Evolutionary conservation across 1,140 invertebrate species (phyloP).

Genomic region (Druon quercuslanigerum): DNA sequence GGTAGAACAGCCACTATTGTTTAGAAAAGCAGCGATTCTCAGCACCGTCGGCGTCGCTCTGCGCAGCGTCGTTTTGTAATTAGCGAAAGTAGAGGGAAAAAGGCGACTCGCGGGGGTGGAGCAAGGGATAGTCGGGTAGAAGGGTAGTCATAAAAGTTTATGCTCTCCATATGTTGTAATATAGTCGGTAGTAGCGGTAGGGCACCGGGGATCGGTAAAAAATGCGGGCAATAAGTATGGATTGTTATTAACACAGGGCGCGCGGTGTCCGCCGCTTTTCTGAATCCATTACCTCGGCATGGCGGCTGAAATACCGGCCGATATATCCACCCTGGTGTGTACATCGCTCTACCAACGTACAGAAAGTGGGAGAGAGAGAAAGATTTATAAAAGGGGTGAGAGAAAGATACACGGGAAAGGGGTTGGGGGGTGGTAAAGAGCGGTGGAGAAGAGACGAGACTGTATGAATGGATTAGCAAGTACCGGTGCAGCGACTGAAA

Average conservation of each 20-base stretch:
- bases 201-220: slow-evolving; percentile 75
- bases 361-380: not conserved
- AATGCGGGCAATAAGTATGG: slow-evolving; percentile 77
- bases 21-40: slow-evolving; percentile 41
- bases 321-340: slow-evolving; percentile 73
- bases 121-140: slow-evolving; percentile 60
- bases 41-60: slow-evolving; percentile 38
- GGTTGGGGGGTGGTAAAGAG: slow-evolving; percentile 39
- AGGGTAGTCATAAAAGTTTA: slow-evolving; percentile 77
- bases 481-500: slow-evolving; percentile 64
- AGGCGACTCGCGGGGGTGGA: slow-evolving; percentile 42
- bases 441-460: slow-evolving; percentile 46
- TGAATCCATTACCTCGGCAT: slow-evolving; percentile 77
- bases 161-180: slow-evolving; percentile 77
- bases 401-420: slow-evolving; percentile 41
- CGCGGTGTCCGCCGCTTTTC: slow-evolving; percentile 74
- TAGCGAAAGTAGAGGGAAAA: slow-evolving; percentile 69
- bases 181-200: slow-evolving; percentile 73
- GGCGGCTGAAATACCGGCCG: slow-evolving; percentile 76
- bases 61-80: slow-evolving; percentile 65
- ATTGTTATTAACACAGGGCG: slow-evolving; percentile 77
- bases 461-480: slow-evolving; percentile 72
- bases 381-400: slow-evolving; percentile 37
- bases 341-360: slow-evolving; percentile 63
- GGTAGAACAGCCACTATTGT: not conserved